Percentiles rank a stretch among this genome's conserved stretches.
Evolutionary conservation across 1,140 invertebrate species (phyloP).

Genomic region (Luehdorfia chinensis): DNA sequence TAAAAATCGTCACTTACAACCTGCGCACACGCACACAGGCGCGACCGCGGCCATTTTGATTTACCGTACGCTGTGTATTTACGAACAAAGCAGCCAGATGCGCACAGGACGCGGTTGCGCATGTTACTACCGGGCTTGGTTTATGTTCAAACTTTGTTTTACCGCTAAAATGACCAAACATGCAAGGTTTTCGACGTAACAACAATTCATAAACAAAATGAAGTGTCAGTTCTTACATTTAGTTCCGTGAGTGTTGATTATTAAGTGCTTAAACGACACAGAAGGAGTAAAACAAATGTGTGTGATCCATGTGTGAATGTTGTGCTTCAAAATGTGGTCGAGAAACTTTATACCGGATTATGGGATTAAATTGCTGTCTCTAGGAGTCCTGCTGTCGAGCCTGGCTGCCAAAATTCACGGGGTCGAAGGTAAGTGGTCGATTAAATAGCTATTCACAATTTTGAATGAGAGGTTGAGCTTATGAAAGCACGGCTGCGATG

Average conservation of each 20-base stretch:
- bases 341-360: constrained; percentile 76
- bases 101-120: constrained; percentile 74
- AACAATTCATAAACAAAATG: constrained; percentile 73
- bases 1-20: constrained; percentile 35
- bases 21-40: constrained; percentile 61
- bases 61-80: constrained; percentile 72
- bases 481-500: constrained; percentile 60
- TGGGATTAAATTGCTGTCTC: constrained; percentile 66
- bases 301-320: constrained; percentile 74
- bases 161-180: constrained; percentile 71
- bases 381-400: constrained; percentile 50
- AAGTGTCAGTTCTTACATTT: constrained; percentile 74
- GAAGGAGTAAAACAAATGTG: constrained; percentile 75
- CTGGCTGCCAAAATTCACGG: constrained; percentile 54
- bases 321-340: constrained; percentile 74
- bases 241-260: constrained; percentile 72
- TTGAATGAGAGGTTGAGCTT: constrained; percentile 52
- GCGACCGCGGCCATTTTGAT: constrained; percentile 67
- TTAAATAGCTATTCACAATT: constrained; percentile 28
- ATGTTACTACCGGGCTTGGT: constrained; percentile 62
- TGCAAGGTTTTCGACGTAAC: constrained; percentile 60
- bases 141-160: constrained; percentile 61
- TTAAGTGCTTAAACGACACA: constrained; percentile 63
- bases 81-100: constrained; percentile 75
- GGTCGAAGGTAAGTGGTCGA: constrained; percentile 60